Conservation (phyloP, 2,888 invertebrate species). For the Acrocera orbiculus region DNA sequence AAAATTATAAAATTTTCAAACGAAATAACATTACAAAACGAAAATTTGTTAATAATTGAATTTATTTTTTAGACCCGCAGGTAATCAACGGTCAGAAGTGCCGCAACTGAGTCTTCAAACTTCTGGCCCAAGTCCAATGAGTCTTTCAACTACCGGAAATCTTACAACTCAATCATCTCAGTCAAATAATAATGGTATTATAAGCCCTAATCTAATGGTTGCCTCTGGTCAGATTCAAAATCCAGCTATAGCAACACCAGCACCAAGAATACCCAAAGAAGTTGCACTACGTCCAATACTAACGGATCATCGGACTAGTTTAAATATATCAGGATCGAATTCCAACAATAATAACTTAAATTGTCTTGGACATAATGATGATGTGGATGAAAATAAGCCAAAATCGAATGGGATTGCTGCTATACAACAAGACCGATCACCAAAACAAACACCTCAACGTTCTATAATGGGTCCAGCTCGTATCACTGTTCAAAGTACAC, state of each 20-base stretch:
- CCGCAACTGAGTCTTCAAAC: conserved; percentile 21
- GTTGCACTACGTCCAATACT: conserved; percentile 22
- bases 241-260: conserved; percentile 27
- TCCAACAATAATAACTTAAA: conserved; percentile 5
- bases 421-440: conserved; percentile 5
- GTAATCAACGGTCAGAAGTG: conserved; percentile 32
- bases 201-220: conserved; percentile 12
- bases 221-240: conserved; percentile 22
- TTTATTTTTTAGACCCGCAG: conserved; percentile 36
- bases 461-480: conserved; percentile 36
- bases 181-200: conserved; percentile 8
- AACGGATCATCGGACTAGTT: conserved; percentile 11
- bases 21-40: too few species aligned
- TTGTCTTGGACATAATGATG: conserved; percentile 4
- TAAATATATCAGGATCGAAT: conserved; percentile 9
- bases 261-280: conserved; percentile 28
- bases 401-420: conserved; percentile 11
- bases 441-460: conserved; percentile 23
- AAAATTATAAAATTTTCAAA: too few species aligned
- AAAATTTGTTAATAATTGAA: too few species aligned
- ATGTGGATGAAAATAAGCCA: conserved; percentile 1
- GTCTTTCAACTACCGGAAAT: conserved; percentile 13
- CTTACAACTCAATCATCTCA: conserved; percentile 16
- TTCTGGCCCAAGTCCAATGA: conserved; percentile 2
- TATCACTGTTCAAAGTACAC: conserved; percentile 41